phyloP scores from a whole-genome alignment of 1,140 invertebrate genomes.

The Tetranychus urticae region DNA sequence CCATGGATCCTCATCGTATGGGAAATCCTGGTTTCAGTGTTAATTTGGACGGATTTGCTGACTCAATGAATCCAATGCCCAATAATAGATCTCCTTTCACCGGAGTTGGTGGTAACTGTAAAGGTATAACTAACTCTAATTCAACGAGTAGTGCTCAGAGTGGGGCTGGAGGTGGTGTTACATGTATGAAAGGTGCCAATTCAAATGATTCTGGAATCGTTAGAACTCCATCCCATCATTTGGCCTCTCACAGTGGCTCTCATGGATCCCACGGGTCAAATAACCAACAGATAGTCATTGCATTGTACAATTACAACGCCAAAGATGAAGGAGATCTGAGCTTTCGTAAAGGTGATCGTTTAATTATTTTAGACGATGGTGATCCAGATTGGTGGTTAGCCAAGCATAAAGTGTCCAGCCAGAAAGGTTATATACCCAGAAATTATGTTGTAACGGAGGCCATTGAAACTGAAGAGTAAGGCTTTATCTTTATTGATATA shows the following conservation, averaged over 20 bases:
- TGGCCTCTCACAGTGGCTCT: not conserved
- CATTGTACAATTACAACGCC: conserved; percentile 69
- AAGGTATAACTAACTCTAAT: not conserved
- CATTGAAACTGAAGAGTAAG: conserved; percentile 87
- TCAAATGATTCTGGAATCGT: not conserved
- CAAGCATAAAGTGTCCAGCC: conserved; percentile 50
- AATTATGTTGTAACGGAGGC: conserved; percentile 84
- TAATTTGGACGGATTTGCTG: not conserved
- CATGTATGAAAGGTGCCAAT: not conserved
- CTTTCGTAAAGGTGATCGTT: conserved; percentile 68
- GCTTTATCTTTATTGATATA: conserved; percentile 12
- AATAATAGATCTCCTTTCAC: not conserved
- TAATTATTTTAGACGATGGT: conserved; percentile 64
- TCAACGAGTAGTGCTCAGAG: not conserved
- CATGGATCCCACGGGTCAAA: not conserved
- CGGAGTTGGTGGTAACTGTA: not conserved
- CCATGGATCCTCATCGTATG: not conserved
- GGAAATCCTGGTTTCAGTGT: not conserved
- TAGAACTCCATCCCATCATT: not conserved
- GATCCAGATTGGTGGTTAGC: conserved; percentile 74
- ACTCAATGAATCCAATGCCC: not conserved
- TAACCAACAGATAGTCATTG: conserved; percentile 34
- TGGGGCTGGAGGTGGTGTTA: not conserved
- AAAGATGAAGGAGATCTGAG: conserved; percentile 68
- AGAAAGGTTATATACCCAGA: conserved; percentile 69